Base-by-base conservation (phyloP, 1,140 invertebrate genomes). In the Phymastichus coffea region DNA sequence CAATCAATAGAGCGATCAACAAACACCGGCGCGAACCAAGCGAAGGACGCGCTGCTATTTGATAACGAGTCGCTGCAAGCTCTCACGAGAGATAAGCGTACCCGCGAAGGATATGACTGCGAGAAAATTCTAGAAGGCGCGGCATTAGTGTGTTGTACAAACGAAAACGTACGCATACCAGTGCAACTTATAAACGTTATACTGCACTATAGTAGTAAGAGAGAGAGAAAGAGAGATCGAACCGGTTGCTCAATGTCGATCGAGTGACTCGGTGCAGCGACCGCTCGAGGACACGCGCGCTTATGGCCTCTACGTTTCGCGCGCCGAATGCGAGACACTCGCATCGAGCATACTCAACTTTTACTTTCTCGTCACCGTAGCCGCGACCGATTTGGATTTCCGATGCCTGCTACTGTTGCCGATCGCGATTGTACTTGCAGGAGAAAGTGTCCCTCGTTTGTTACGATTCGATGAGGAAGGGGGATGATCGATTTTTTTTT, bases 261-360 rank as follows among this genome's bases (percentile, higher is more conserved):
- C 68, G 70, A 73, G 65, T 68, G 65, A 66, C 67, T 68, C 69
- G 69, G 75, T 75, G 76, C 74, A 75, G 70, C 73, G 74, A 77
- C 74, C 75, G 75, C 73, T 76, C 76, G 77, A 79, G 76, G 76
- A 79, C 76, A 75, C 70, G 66, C 69, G 26, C 23, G 41, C 43
- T 46, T 30, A 25, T 15, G 17, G 43, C 35, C 35, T 54, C 33
- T 15, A 15, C 17, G 8, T 44, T n/a, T n/a, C n/a, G n/a, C n/a
- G n/a, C n/a, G n/a, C n/a, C n/a, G n/a, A n/a, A n/a, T n/a, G n/a
- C n/a, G n/a, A n/a, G n/a, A n/a, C n/a, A n/a, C n/a, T 46, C 43
- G 19, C 43, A 46, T 46, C n/a, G n/a, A n/a, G n/a, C n/a, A 38
- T 41, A 53, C 26, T 20, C 28, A 22, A 70, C 67, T 67, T 67